Conservation (phyloP, 2,113 vertebrate species). For the Bostrychus sinensis region DNA sequence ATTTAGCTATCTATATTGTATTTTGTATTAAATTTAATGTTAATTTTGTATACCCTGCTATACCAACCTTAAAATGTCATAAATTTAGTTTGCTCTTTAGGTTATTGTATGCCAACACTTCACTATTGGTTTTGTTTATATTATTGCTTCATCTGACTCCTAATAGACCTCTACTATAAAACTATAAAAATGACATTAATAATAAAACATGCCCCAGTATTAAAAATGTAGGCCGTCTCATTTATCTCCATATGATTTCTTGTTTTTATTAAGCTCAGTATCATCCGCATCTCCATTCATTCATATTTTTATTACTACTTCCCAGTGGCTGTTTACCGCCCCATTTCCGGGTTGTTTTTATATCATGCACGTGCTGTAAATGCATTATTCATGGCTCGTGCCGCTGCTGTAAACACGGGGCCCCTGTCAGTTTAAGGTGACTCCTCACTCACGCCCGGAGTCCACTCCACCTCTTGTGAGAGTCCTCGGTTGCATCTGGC, state of each 20-base stretch:
- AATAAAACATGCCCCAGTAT: too few species aligned
- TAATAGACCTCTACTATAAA: too few species aligned
- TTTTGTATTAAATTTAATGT: too few species aligned
- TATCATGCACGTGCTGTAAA: neutral
- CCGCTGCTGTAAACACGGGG: neutral
- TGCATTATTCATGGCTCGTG: neutral
- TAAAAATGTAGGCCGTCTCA: neutral
- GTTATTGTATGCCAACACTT: too few species aligned
- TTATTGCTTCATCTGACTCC: too few species aligned
- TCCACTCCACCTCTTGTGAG: slow-evolving; percentile 91
- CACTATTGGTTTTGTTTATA: too few species aligned
- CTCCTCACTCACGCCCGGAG: slow-evolving; percentile 66
- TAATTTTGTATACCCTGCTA: too few species aligned
- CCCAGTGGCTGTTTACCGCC: neutral
- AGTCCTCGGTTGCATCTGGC: slow-evolving; percentile 82
- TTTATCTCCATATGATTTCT: neutral
- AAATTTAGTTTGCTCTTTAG: too few species aligned
- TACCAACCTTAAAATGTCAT: too few species aligned
- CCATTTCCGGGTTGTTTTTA: slow-evolving; percentile 7
- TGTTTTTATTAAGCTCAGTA: neutral
- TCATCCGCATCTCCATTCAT: neutral
- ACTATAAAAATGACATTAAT: too few species aligned
- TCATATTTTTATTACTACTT: slow-evolving; percentile 1
- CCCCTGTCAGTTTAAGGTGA: slow-evolving; percentile 53
- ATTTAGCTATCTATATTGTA: too few species aligned